phyloP scores from a whole-genome alignment of 2,797 vertebrate species.

The Pseudopleuronectes americanus region DNA sequence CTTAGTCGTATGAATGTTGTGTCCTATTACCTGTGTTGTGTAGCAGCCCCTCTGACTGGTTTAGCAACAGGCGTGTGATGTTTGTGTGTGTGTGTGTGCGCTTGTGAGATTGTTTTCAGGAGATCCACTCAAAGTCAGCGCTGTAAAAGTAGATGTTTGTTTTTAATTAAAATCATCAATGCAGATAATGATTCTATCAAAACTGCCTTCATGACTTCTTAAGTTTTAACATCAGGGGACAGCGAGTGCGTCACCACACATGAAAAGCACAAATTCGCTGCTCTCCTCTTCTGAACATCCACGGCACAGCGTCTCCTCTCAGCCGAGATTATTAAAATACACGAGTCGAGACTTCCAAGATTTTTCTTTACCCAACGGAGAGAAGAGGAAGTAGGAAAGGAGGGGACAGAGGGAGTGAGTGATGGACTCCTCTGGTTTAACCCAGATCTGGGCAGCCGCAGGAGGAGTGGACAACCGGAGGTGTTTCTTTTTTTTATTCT shows the following conservation, averaged over 20 bases:
- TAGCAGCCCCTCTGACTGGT: conserved; percentile 9
- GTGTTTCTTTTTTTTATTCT: conserved; percentile 79
- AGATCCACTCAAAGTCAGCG: background rate
- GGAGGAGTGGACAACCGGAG: conserved; percentile 70
- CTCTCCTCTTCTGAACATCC: conserved; percentile 1
- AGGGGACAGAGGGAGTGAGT: conserved; percentile 22
- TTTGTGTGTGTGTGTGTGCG: background rate
- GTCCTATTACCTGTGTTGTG: conserved; percentile 35
- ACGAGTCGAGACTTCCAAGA: conserved; percentile 2
- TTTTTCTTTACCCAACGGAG: conserved; percentile 15
- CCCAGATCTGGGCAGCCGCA: conserved; percentile 68
- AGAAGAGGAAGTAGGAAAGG: conserved; percentile 6
- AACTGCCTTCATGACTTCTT: conserved; percentile 3
- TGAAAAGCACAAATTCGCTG: background rate
- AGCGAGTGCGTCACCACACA: background rate
- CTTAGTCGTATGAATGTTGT: background rate
- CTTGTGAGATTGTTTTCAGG: background rate
- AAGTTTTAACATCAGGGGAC: conserved; percentile 17
- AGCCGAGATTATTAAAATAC: background rate
- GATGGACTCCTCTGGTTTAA: conserved; percentile 64
- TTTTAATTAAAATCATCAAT: background rate
- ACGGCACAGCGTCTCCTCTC: background rate
- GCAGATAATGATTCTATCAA: background rate
- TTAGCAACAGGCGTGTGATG: conserved; percentile 44
- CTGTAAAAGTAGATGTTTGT: background rate